A percentile compares a stretch with the other conserved stretches of the same genome.
Conservation (phyloP, 1,140 invertebrate species). For the Agrypnia vestita region DNA sequence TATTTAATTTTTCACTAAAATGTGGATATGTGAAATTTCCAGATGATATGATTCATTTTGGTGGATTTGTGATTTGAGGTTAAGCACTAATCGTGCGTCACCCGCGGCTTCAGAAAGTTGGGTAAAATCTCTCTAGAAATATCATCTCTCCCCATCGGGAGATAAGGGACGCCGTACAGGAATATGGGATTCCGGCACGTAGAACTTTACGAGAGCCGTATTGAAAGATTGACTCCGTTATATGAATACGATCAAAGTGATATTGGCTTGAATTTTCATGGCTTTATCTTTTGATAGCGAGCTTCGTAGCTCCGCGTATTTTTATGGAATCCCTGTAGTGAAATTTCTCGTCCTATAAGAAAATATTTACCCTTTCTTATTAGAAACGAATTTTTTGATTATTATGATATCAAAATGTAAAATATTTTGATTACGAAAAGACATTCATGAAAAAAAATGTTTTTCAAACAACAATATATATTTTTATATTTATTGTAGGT, state of each 20-base stretch:
- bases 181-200: slow-evolving; percentile 52
- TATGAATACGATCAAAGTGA: slow-evolving; percentile 40
- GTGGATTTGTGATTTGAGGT: slow-evolving; percentile 59
- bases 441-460: too few relatives aligned
- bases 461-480: too few relatives aligned
- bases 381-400: not conserved
- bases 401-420: too few relatives aligned
- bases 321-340: too few relatives aligned
- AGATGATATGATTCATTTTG: slow-evolving; percentile 39
- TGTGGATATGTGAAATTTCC: slow-evolving; percentile 1
- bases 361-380: slow-evolving; percentile 18
- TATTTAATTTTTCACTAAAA: not conserved
- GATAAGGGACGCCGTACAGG: slow-evolving; percentile 23
- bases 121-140: slow-evolving; percentile 21
- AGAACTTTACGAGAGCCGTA: slow-evolving; percentile 56
- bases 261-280: slow-evolving; percentile 36
- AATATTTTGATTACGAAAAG: too few relatives aligned
- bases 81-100: slow-evolving; percentile 43
- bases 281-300: slow-evolving; percentile 33
- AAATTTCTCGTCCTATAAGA: not conserved
- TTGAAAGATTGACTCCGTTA: slow-evolving; percentile 56
- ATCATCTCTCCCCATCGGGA: slow-evolving; percentile 10
- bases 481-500: too few relatives aligned
- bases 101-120: slow-evolving; percentile 12
- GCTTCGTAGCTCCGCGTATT: not conserved